A percentile compares a stretch with the other conserved stretches of the same genome.
phyloP scores from a whole-genome alignment of 2,888 invertebrate genomes.

The Metopia argyrocephala region DNA sequence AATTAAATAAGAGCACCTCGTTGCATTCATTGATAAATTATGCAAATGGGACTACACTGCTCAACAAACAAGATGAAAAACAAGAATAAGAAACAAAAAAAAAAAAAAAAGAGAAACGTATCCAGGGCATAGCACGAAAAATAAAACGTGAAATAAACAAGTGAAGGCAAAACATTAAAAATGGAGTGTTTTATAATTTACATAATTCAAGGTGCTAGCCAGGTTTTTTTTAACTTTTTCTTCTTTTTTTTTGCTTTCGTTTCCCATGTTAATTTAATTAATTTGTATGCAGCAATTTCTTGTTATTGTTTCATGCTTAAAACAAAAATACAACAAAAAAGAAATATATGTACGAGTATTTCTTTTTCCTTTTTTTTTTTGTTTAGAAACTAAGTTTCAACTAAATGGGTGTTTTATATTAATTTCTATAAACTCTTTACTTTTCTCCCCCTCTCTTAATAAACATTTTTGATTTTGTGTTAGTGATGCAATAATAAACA shows the following conservation, averaged over 20 bases:
- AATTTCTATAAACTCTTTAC: not conserved
- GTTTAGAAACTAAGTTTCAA: conserved; percentile 28
- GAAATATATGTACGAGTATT: not conserved
- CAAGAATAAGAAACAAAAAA: not conserved
- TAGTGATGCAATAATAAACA: conserved; percentile 7
- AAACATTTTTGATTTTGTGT: conserved; percentile 36
- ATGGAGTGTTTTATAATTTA: conserved; percentile 43
- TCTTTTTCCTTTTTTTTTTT: conserved; percentile 6
- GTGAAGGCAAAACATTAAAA: conserved; percentile 31
- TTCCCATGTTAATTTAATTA: conserved; percentile 50
- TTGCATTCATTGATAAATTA: conserved; percentile 56
- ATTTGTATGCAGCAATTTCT: conserved; percentile 36
- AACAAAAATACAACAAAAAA: not conserved
- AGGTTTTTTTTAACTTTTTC: not conserved
- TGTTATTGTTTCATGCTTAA: not conserved
- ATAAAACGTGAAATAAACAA: conserved; percentile 12
- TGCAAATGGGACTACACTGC: conserved; percentile 48
- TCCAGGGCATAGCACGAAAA: not conserved
- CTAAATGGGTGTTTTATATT: not conserved
- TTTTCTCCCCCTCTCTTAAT: not conserved
- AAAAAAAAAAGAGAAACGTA: not conserved
- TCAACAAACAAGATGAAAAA: not conserved
- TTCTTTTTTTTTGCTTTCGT: not conserved
- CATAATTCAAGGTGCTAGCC: conserved; percentile 43
- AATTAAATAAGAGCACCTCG: conserved; percentile 3